These are phyloP conservation scores for Gallinago undulata DNA, from an alignment of 2,113 vertebrate species.

Conservation along the genomic window DNA sequence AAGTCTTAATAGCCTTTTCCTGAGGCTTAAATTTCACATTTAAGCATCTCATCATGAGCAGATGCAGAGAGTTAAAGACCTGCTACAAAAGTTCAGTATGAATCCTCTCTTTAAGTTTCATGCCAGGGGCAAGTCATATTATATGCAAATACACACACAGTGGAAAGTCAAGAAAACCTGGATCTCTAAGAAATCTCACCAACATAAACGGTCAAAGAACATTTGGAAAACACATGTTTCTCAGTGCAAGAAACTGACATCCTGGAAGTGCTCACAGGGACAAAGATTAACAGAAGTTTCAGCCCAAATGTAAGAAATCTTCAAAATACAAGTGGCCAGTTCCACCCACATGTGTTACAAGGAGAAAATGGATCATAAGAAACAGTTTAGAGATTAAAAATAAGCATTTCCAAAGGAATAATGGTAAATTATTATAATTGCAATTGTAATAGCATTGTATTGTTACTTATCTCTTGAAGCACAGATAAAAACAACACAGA, in stretches of 20 bases:
- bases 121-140: not conserved
- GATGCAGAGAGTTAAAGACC: not conserved
- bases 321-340: not conserved
- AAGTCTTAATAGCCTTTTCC: not conserved
- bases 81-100: not conserved
- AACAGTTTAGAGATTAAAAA: not conserved
- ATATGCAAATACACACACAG: not conserved
- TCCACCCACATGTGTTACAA: not conserved
- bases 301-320: not conserved
- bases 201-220: not conserved
- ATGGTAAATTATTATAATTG: not conserved
- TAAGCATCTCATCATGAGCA: not conserved
- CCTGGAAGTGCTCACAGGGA: not conserved
- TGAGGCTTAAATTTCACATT: not conserved
- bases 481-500: not conserved
- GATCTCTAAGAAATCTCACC: not conserved
- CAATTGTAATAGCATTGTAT: not conserved
- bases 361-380: not conserved
- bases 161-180: not conserved
- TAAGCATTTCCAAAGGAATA: not conserved
- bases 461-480: not conserved
- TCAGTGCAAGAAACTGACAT: not conserved
- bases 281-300: not conserved
- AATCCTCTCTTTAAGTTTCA: not conserved
- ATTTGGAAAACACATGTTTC: not conserved